Evolutionary conservation across 2,797 vertebrate species (phyloP), one percentile per base, ranked within the genome.

Genomic region (Hafferia zeledoni): DNA sequence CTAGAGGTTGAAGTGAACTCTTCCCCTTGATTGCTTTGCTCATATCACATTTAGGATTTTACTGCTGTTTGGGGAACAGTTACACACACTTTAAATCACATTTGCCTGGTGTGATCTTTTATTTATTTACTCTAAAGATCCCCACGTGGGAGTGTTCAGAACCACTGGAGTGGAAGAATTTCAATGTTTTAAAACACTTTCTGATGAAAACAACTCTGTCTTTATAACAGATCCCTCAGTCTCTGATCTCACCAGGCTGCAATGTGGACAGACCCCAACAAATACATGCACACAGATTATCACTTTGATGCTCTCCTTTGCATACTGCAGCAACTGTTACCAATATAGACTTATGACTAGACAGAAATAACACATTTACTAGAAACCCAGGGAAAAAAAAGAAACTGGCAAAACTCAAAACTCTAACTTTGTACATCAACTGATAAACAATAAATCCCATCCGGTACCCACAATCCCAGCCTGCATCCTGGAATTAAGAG

Each of bases 101-200:
- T 93, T 90, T 86, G 70, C 74, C 65, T 87, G 50, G 77, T 90
- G 67, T 69, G 63, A 95, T 93, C 80, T 95, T 90, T 91, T 86
- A 95, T 88, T 94, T 94, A 93, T 89, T 95, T 93, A 91, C 85
- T 82, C 91, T 87, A 72, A 93, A 90, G 50, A 93, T 85, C 39
- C 63, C 74, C 83, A 82, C 1, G 4, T 76, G 85, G 77, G 80
- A 94, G 72, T 91, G 74, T 87, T 91, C 85, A 39, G 47, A 96
- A 63, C 8, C 90, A 95, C 30, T 1, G 0, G 6, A 6, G 70
- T 70, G 35, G 90, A 94, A 94, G 43, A 90, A 89, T 78, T 77
- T 71, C 37, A 74, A 4, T 90, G 80, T 79, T 95, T 94, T 72
- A 71, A 86, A 94, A 93, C 13, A 68, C 67, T 63, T 83, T 56